phyloP scores from a whole-genome alignment of 2,113 vertebrate species.

The Amazona guildingii region DNA sequence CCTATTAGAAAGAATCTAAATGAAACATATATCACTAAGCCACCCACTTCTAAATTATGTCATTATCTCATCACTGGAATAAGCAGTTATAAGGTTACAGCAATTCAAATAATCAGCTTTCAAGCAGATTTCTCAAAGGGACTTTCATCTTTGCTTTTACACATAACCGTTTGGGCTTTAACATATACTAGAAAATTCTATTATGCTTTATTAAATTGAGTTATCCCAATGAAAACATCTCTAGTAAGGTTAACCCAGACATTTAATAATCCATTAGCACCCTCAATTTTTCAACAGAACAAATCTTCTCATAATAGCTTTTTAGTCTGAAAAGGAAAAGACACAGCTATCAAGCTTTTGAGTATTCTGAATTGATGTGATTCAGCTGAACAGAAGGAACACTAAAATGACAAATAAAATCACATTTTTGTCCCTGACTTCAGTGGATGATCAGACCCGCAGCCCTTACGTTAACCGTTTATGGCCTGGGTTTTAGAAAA shows the following conservation, averaged over 20 bases:
- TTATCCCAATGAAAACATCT: constrained; percentile 61
- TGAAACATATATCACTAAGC: background rate
- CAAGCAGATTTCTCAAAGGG: constrained; percentile 3
- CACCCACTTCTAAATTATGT: background rate
- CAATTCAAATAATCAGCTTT: constrained; percentile 26
- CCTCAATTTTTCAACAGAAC: constrained; percentile 14
- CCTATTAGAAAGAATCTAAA: constrained; percentile 34
- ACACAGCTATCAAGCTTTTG: background rate
- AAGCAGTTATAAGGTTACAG: constrained; percentile 21
- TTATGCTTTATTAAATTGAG: constrained; percentile 35
- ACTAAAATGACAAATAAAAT: background rate
- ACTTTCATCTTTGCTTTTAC: constrained; percentile 39
- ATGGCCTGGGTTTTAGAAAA: background rate
- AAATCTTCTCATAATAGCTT: constrained; percentile 20
- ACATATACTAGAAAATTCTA: constrained; percentile 40
- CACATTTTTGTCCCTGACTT: background rate
- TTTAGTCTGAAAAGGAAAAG: constrained; percentile 15
- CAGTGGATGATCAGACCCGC: background rate
- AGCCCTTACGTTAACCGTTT: background rate
- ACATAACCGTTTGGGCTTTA: constrained; percentile 15
- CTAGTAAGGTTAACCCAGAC: constrained; percentile 27
- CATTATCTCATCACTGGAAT: background rate
- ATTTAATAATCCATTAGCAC: constrained; percentile 66
- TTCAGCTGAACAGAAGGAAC: background rate
- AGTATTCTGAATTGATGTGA: background rate